phyloP scores from a whole-genome alignment of 2,888 invertebrate genomes.

The Rhagophthalmus giganteus region DNA sequence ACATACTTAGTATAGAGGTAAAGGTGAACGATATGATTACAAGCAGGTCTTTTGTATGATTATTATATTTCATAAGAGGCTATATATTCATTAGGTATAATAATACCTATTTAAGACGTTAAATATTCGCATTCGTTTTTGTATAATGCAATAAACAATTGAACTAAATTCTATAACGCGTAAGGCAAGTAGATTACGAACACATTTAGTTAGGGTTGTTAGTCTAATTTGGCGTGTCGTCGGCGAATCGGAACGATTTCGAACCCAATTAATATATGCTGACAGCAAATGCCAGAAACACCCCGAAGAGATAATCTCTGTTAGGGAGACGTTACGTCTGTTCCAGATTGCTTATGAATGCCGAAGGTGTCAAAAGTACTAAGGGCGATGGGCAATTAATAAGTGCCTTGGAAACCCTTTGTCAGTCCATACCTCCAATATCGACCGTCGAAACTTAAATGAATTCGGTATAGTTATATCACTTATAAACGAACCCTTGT shows the following conservation, averaged over 20 bases:
- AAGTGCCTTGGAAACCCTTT: conserved; percentile 45
- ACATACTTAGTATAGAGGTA: too few species aligned
- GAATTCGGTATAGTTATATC: too few species aligned
- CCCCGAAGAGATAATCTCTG: conserved; percentile 46
- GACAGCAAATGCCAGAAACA: conserved; percentile 29
- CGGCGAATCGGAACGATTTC: conserved; percentile 24
- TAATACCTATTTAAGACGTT: too few species aligned
- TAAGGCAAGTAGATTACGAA: background rate
- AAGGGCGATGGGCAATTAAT: conserved; percentile 55
- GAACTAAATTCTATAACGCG: background rate
- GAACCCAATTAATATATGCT: conserved; percentile 31
- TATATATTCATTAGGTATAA: too few species aligned
- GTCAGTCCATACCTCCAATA: conserved; percentile 10
- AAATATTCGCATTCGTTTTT: too few species aligned
- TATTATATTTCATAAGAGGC: too few species aligned
- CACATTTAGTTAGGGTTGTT: conserved; percentile 17
- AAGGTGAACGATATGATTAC: too few species aligned
- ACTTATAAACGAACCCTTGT: too few species aligned
- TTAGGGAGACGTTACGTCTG: conserved; percentile 52
- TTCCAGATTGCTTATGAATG: conserved; percentile 54
- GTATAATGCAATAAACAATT: too few species aligned
- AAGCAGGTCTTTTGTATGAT: too few species aligned
- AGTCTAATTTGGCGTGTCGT: conserved; percentile 26
- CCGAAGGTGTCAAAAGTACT: conserved; percentile 53
- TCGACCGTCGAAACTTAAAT: conserved; percentile 5